Percentiles rank a stretch among this genome's conserved stretches.
Evolutionary conservation across 2,797 vertebrate genomes (phyloP).

Genomic region (Eulemur coronatus): DNA sequence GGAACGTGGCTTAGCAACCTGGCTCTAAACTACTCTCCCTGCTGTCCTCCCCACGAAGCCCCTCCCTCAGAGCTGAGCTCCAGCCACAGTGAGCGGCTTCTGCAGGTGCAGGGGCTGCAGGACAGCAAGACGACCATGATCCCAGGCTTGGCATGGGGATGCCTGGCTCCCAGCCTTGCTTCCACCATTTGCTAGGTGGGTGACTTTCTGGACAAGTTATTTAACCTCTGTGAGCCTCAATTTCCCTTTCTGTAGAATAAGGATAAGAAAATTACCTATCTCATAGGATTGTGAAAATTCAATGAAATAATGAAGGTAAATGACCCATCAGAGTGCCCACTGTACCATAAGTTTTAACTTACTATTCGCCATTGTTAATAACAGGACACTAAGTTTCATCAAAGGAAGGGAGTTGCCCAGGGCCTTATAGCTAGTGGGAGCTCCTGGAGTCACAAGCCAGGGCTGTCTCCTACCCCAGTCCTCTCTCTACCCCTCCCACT

Average conservation of each 20-base stretch:
- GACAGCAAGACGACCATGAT: not conserved
- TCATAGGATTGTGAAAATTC: not conserved
- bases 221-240: not conserved
- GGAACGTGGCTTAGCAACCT: not conserved
- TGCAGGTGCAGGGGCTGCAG: not conserved
- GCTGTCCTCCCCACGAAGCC: not conserved
- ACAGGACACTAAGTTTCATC: not conserved
- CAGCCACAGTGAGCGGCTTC: rapidly evolving
- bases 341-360: not conserved
- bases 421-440: not conserved
- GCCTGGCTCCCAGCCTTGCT: not conserved
- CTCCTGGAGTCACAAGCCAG: not conserved
- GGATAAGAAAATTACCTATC: not conserved
- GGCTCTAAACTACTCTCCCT: not conserved
- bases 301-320: not conserved
- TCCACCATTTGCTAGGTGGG: not conserved
- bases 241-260: not conserved
- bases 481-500: not conserved
- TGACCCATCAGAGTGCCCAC: not conserved
- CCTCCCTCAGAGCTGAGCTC: not conserved
- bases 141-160: not conserved
- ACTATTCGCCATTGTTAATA: not conserved
- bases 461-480: not conserved
- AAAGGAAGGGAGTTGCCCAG: not conserved
- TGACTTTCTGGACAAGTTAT: not conserved